Conservation (phyloP, 2,797 vertebrate species). For the Tamandua tetradactyla region DNA sequence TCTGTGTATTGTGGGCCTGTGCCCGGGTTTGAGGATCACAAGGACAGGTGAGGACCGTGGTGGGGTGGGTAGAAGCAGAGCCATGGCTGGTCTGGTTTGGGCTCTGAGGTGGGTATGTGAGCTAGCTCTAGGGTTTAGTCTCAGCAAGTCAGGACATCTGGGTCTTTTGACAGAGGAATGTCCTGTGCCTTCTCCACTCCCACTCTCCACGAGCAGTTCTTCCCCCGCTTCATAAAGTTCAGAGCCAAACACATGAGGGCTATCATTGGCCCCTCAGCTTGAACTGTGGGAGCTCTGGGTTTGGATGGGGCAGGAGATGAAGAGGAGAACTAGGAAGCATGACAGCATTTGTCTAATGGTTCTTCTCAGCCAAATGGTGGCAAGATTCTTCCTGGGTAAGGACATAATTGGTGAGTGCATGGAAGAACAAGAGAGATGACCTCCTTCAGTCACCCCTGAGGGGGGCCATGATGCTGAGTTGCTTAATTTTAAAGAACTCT, state of each 20-base stretch:
- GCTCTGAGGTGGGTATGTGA: background rate
- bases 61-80: too few relatives aligned
- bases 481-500: background rate
- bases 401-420: background rate
- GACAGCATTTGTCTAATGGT: background rate
- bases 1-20: background rate
- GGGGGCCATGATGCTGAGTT: background rate
- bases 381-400: background rate
- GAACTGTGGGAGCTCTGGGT: background rate
- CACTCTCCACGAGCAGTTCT: background rate
- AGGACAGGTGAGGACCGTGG: background rate
- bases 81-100: background rate
- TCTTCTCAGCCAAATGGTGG: slow-evolving; percentile 32
- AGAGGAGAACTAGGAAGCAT: background rate
- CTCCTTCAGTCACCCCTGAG: background rate
- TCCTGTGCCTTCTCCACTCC: background rate
- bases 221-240: background rate
- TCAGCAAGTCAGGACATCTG: background rate
- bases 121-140: background rate
- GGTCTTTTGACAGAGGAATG: background rate
- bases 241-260: background rate
- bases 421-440: background rate
- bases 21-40: background rate
- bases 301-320: background rate
- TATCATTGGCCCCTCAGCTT: background rate